These are phyloP conservation scores for Muntiacus reevesi DNA, from an alignment of 2,113 vertebrate species.

Conservation along the genomic window DNA sequence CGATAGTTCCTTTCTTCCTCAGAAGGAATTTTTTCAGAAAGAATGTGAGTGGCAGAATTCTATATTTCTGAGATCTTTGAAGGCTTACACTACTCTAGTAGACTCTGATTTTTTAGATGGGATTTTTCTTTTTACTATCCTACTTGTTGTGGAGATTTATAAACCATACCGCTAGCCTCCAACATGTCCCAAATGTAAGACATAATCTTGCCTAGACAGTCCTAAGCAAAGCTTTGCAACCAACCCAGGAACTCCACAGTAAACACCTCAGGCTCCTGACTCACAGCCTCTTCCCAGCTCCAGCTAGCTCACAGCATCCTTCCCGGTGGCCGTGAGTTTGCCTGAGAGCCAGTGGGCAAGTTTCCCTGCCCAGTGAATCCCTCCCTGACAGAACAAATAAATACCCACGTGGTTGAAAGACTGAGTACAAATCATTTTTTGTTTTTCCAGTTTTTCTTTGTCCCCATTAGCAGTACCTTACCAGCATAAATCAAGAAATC, in stretches of 20 bases:
- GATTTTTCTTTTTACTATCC: not conserved
- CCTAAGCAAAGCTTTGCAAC: not conserved
- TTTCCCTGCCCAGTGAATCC: not conserved
- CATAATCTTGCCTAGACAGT: not conserved
- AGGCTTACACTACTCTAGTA: not conserved
- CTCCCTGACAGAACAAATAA: not conserved
- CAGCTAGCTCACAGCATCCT: not conserved
- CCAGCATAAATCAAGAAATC: not conserved
- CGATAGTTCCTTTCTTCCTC: not conserved
- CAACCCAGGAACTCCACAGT: not conserved
- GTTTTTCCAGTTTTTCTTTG: not conserved
- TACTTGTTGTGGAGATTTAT: not conserved
- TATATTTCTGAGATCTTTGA: not conserved
- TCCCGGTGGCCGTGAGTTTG: not conserved
- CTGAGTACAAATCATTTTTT: not conserved
- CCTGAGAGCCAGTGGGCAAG: not conserved
- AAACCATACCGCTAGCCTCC: not conserved
- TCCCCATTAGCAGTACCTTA: not conserved
- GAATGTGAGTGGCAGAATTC: not conserved
- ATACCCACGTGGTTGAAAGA: not conserved
- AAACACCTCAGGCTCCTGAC: not conserved
- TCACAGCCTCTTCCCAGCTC: not conserved
- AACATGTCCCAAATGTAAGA: not conserved
- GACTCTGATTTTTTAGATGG: not conserved
- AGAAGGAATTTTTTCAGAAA: not conserved